Evolutionary conservation across 2,888 invertebrate genomes (phyloP), one percentile per base, ranked within the genome.

Genomic region (Campoletis raptor): DNA sequence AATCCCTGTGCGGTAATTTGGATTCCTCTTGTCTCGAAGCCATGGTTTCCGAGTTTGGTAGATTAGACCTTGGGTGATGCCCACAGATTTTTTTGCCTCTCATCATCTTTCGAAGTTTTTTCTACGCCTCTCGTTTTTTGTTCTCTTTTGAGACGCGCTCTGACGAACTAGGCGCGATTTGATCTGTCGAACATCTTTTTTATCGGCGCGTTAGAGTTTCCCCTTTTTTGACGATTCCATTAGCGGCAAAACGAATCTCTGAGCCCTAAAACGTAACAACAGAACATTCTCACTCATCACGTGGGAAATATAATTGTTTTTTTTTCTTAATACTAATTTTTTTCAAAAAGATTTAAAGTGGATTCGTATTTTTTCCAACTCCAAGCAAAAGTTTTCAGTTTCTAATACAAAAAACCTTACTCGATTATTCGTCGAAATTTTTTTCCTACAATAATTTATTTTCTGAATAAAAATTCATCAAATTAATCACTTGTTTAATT

Each of bases 241-340:
- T 83, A 72, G 86, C 70, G 45, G 84, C 83, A 84, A 81, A 89
- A 87, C 83, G 86, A 78, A 88, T 85, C 83, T 88, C 83, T 85
- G 87, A 87, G 42, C 87, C 84, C 88, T 88, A 90, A 86, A 90
- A 90, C 88, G 80, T 74, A 89, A 85, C 69, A 89, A 90, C 74
- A 89, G 70, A 86, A 83, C 42, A 83, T 83, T 81, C 88, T 85
- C 64, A 83, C 85, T 83, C 57, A 67, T 84, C 69, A 70, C 61
- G 67, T 78, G 37, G 80, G 70, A 80, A 72, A 73, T 10, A 48
- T 37, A 21, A 24, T 76, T 54, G 42, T 52, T 45, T 45, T 67
- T 78, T 78, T 24, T 48, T 69, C 42, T 24, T 69, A 69, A 69
- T 42, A 42, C 24, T 21, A 69, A 42, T 42, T 42, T 67, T n/a